Evolutionary conservation across 2,888 invertebrate genomes (phyloP).

Genomic region (Conchocele bisecta): DNA sequence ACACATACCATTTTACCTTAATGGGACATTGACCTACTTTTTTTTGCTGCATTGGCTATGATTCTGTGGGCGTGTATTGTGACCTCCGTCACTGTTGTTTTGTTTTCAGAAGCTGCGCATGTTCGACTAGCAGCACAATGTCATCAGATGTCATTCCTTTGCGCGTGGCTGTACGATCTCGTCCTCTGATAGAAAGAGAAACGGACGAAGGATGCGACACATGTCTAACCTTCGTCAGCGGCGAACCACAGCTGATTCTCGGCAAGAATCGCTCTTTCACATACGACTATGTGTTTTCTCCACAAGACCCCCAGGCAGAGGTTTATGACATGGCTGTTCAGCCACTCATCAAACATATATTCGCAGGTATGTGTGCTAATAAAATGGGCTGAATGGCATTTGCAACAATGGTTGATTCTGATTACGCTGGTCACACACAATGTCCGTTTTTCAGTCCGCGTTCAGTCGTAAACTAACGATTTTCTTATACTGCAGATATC

Average conservation of each 20-base stretch:
- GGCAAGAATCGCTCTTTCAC: constrained; percentile 89
- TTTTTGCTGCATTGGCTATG: too few species aligned
- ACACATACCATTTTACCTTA: too few species aligned
- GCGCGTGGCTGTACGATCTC: constrained; percentile 91
- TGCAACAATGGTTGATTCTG: neutral
- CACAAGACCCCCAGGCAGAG: constrained; percentile 87
- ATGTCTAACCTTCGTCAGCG: constrained; percentile 87
- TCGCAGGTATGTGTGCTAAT: constrained; percentile 87
- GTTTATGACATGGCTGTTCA: constrained; percentile 90
- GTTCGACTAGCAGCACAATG: constrained; percentile 30
- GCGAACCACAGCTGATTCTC: constrained; percentile 85
- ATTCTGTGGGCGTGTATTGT: too few species aligned
- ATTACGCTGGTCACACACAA: neutral
- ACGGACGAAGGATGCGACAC: constrained; percentile 87
- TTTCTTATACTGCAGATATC: too few species aligned
- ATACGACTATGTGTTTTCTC: constrained; percentile 92
- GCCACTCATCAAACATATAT: constrained; percentile 89
- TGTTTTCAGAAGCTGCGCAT: too few species aligned
- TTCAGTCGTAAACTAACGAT: too few species aligned
- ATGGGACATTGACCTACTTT: too few species aligned
- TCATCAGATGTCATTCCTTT: constrained; percentile 83
- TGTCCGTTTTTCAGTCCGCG: neutral
- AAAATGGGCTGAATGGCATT: too few species aligned
- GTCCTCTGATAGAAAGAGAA: constrained; percentile 91
- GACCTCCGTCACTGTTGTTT: too few species aligned